These are phyloP conservation scores for Amblyraja radiata DNA, from an alignment of 2,797 vertebrate genomes.

Conservation along the genomic window DNA sequence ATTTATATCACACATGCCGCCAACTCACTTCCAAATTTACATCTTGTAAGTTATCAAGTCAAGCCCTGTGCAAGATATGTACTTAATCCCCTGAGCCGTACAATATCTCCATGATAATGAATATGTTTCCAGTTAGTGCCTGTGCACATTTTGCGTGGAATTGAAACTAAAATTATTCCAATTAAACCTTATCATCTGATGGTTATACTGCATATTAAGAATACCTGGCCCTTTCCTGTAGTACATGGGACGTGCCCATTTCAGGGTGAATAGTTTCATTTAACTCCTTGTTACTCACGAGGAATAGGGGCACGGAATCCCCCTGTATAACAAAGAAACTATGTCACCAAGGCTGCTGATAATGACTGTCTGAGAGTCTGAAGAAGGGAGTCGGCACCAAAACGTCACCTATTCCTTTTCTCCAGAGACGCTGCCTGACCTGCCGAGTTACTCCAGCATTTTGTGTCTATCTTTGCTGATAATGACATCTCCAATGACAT, in stretches of 20 bases:
- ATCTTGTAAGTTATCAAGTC: slow-evolving; percentile 8
- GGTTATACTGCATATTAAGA: neutral
- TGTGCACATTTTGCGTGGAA: neutral
- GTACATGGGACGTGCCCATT: neutral
- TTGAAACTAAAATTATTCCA: neutral
- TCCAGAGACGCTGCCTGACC: too few species aligned
- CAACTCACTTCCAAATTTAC: neutral
- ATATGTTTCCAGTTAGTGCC: slow-evolving; percentile 9
- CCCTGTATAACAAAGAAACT: too few species aligned
- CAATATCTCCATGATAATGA: neutral
- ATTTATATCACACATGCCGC: neutral
- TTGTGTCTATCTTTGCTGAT: too few species aligned
- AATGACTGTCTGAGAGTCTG: too few species aligned
- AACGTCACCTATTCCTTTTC: too few species aligned
- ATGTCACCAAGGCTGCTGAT: too few species aligned
- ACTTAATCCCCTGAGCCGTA: neutral
- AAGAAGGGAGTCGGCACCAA: too few species aligned
- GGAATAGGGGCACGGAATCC: too few species aligned
- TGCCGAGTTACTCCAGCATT: too few species aligned
- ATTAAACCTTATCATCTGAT: neutral
- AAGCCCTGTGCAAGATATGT: neutral
- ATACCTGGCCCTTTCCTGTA: neutral
- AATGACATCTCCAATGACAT: too few species aligned
- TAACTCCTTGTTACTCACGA: neutral
- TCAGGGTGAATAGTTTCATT: neutral